Percentiles rank a stretch among this genome's conserved stretches.
These are phyloP conservation scores for Elaphurus davidianus DNA, from an alignment of 2,113 vertebrate genomes.

Conservation along the genomic window DNA sequence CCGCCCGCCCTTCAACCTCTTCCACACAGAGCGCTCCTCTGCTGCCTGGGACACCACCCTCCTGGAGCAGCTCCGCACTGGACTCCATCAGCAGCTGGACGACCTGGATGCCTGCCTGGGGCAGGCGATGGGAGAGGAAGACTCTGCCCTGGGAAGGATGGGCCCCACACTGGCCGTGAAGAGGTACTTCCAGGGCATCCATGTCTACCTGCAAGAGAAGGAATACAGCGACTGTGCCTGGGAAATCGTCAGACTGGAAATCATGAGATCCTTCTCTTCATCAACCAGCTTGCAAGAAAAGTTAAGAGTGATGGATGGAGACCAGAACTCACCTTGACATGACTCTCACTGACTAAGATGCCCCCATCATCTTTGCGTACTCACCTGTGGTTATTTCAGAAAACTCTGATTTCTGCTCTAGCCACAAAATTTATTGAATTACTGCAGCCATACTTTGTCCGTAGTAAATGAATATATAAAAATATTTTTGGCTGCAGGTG, in stretches of 20 bases:
- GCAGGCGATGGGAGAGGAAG: not conserved
- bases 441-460: not conserved
- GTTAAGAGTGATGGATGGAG: not conserved
- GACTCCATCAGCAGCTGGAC: not conserved
- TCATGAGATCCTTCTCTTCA: not conserved
- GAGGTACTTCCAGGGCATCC: not conserved
- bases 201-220: not conserved
- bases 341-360: not conserved
- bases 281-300: not conserved
- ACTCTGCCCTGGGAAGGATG: not conserved
- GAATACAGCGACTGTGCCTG: not conserved
- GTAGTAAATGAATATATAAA: not conserved
- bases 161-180: fast-evolving
- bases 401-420: not conserved
- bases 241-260: not conserved
- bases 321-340: not conserved
- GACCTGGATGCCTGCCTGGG: not conserved
- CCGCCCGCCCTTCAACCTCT: too few relatives aligned
- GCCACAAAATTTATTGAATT: not conserved
- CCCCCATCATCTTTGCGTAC: not conserved
- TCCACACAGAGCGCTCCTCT: not conserved
- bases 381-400: not conserved
- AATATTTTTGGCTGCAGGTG: not conserved
- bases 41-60: not conserved
- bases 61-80: not conserved